Percentiles rank a stretch among this genome's conserved stretches.
Conservation (phyloP, 2,888 invertebrate species). For the Nyleta sp. region DNA sequence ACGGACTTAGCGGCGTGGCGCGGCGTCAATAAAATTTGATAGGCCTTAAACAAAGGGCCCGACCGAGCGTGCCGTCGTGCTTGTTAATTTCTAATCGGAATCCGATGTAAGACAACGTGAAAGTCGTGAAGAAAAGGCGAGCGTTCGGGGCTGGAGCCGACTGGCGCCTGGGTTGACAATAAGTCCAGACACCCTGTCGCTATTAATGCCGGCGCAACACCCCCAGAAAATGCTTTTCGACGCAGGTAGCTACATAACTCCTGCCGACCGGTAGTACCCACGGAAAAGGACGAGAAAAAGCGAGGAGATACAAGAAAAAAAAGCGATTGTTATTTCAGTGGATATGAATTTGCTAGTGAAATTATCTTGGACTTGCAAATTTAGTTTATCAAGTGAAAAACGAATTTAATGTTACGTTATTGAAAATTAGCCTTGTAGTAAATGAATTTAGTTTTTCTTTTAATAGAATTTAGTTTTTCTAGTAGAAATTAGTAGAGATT, state of each 20-base stretch:
- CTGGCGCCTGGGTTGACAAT: constrained; percentile 75
- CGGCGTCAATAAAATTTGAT: constrained; percentile 52
- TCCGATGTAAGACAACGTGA: constrained; percentile 35
- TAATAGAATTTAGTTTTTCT: too few relatives aligned
- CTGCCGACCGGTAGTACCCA: constrained; percentile 25
- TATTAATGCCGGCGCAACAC: constrained; percentile 47
- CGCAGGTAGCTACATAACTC: constrained; percentile 70
- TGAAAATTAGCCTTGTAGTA: too few relatives aligned
- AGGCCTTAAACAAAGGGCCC: constrained; percentile 52
- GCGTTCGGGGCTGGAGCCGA: constrained; percentile 45
- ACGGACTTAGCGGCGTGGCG: constrained; percentile 44
- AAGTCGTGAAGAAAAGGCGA: constrained; percentile 33
- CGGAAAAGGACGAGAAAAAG: constrained; percentile 16
- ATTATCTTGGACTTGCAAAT: background rate
- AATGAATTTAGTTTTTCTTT: too few relatives aligned
- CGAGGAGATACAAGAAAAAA: too few relatives aligned
- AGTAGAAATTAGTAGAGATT: too few relatives aligned
- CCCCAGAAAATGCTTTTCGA: constrained; percentile 65
- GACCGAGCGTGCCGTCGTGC: constrained; percentile 7
- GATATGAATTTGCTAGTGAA: background rate
- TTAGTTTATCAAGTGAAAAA: too few relatives aligned
- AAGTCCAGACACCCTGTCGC: constrained; percentile 70
- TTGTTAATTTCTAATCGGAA: constrained; percentile 38
- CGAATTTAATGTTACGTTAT: too few relatives aligned
- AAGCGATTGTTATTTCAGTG: constrained; percentile 11